phyloP scores from a whole-genome alignment of 2,888 invertebrate genomes.

The Heliconius erato region DNA sequence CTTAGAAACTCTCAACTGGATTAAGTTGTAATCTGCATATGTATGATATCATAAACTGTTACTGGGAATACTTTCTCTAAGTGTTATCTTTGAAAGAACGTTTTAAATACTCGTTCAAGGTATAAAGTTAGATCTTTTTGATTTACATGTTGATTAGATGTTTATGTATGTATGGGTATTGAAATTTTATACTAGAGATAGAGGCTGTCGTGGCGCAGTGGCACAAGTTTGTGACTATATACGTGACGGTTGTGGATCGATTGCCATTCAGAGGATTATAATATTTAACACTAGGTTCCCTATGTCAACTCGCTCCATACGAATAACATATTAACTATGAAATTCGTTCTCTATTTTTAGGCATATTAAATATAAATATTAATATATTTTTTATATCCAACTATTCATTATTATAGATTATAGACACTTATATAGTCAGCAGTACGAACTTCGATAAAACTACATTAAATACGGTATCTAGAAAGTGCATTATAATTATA shows the following conservation, averaged over 20 bases:
- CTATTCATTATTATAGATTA: background rate
- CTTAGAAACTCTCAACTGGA: constrained; percentile 70
- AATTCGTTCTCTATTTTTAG: background rate
- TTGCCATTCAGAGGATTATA: too few relatives aligned
- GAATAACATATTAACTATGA: too few relatives aligned
- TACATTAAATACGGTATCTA: background rate
- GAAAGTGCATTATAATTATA: constrained; percentile 3
- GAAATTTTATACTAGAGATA: background rate
- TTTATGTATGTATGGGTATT: background rate
- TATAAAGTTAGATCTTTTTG: background rate
- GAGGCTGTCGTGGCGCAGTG: too few relatives aligned
- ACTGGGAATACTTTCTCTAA: constrained; percentile 47
- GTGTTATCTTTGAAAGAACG: constrained; percentile 26
- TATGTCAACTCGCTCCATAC: too few relatives aligned
- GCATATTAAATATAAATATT: too few relatives aligned
- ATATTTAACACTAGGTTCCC: too few relatives aligned
- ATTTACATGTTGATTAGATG: background rate
- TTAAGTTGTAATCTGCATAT: constrained; percentile 74
- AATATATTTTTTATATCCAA: background rate
- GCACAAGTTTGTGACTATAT: too few relatives aligned
- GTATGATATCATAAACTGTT: constrained; percentile 62
- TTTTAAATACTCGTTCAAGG: constrained; percentile 11
- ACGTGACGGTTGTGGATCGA: too few relatives aligned
- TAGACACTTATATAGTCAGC: background rate
- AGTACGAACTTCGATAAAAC: background rate